Evolutionary conservation across 35 echinoderm and acorn worm species (phyloP), one percentile per base, ranked within the genome.

Genomic region (Diadema setosum): DNA sequence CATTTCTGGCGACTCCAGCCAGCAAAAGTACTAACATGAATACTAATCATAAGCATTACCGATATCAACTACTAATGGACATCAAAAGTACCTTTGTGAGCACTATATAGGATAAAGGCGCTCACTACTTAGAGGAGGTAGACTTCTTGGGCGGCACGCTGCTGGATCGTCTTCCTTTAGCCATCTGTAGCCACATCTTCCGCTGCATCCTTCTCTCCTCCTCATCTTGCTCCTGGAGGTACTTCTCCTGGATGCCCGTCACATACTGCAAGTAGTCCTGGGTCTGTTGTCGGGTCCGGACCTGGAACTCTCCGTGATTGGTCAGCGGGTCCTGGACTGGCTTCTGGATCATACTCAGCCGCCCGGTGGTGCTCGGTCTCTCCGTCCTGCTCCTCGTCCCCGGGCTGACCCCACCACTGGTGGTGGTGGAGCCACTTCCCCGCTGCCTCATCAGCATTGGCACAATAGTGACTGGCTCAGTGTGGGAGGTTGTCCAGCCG

Each of bases 401-500:
- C 6, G 42, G 59, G 6, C 93, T 86, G 1, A 31, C 45, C 16
- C 94, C 85, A 29, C 88, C 76, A n/a, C n/a, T n/a, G n/a, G n/a
- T n/a, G 2, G 63, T 33, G 2, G 63, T 5, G 63, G 0, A 33
- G 4, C 63, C 63, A 34, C 27, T 67, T 7, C 63, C 9, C 14
- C 63, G 27, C 37, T 67, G 30, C 3, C 63, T 34, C 82, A 99
- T 99, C 74, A 95, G 88, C 96, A 99, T 94, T 9, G 96, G 96
- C 8, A 87, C 46, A 20, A 76, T 67, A 2, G 83, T 48, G 16
- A 99, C 76, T 12, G 90, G 65, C 44, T 94, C 92, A 1, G 96
- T 99, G 37, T 87, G 86, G 3, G 96, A 94, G 15, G 96, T 99
- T 3, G 91, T 91, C 67, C 84, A 94, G 15, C 96, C 96, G 35